Conservation (phyloP, 2,797 vertebrate genomes). For the Lithobates sylvaticus region DNA sequence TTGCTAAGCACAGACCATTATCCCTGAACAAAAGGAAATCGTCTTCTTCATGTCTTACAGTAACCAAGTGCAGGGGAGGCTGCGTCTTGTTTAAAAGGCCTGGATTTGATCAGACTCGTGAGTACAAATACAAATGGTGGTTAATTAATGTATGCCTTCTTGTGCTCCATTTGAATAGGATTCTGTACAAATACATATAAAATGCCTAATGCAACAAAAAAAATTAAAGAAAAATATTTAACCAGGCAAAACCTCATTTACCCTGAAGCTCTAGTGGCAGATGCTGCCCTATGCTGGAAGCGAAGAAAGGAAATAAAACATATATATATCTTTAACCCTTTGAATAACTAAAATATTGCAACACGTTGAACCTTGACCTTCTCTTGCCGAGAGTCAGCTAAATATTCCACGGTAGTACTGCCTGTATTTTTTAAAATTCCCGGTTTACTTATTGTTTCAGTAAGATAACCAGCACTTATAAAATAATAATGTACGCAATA, state of each 20-base stretch:
- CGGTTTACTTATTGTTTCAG: too few species aligned
- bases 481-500: too few species aligned
- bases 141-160: conserved; percentile 56
- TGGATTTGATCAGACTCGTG: conserved; percentile 60
- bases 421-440: too few species aligned
- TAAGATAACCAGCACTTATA: too few species aligned
- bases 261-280: conserved; percentile 36
- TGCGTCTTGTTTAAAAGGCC: conserved; percentile 56
- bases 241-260: conserved; percentile 53
- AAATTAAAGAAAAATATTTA: conserved; percentile 54
- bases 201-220: conserved; percentile 46
- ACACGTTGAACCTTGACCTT: not conserved
- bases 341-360: conserved; percentile 4
- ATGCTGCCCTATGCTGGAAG: conserved; percentile 59
- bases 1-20: conserved; percentile 59
- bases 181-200: conserved; percentile 61
- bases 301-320: conserved; percentile 31
- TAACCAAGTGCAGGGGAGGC: conserved; percentile 52
- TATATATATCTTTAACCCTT: conserved; percentile 47
- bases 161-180: conserved; percentile 60
- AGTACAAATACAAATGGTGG: conserved; percentile 48
- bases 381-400: not conserved
- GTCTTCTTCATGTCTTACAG: conserved; percentile 55
- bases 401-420: too few species aligned
- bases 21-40: conserved; percentile 56